Conservation (phyloP, 2,113 vertebrate species). For the Synodontis membranacea region DNA sequence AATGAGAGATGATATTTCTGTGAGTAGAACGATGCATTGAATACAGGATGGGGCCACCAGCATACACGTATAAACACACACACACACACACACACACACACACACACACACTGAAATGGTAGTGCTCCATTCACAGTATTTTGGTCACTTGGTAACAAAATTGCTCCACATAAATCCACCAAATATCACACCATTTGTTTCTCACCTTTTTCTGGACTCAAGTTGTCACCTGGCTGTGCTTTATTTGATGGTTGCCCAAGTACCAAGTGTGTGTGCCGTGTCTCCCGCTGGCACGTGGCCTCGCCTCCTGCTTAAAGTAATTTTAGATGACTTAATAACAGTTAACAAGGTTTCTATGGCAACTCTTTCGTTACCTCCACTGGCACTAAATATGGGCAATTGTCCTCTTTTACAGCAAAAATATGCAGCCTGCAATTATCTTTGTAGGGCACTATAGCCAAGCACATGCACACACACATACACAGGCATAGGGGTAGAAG, state of each 20-base stretch:
- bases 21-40: neutral
- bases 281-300: neutral
- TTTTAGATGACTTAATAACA: constrained; percentile 41
- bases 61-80: neutral
- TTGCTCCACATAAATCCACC: neutral
- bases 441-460: constrained; percentile 52
- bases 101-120: too few relatives aligned
- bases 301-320: constrained; percentile 27
- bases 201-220: neutral
- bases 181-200: neutral
- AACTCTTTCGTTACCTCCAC: constrained; percentile 49
- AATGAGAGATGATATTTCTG: neutral
- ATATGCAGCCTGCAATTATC: constrained; percentile 62
- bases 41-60: neutral
- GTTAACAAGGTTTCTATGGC: constrained; percentile 63
- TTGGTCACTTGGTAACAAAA: neutral
- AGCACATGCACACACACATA: constrained; percentile 2
- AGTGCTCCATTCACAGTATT: constrained; percentile 7
- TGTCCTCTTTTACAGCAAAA: constrained; percentile 50
- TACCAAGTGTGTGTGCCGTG: neutral
- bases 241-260: neutral
- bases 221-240: neutral
- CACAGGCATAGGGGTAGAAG: constrained; percentile 45
- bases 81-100: neutral
- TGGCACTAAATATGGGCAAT: constrained; percentile 45